Conservation (phyloP, 2,888 invertebrate species). For the Gasteruption jaculator region DNA sequence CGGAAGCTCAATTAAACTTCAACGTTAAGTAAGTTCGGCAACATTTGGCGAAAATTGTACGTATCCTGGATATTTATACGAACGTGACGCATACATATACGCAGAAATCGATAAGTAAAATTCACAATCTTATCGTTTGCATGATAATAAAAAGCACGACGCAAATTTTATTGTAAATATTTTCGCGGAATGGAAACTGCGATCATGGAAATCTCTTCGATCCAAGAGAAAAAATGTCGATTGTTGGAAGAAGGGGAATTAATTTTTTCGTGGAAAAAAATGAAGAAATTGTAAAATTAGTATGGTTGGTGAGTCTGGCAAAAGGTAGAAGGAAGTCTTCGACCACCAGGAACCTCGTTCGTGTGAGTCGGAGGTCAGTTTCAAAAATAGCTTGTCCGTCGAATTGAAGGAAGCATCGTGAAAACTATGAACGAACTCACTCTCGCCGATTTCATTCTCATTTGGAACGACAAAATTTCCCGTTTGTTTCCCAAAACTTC, state of each 20-base stretch:
- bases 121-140: too few species aligned
- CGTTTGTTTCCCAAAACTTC: too few species aligned
- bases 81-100: too few species aligned
- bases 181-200: slow-evolving; percentile 1
- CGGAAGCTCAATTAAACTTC: too few species aligned
- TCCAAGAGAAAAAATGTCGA: background rate
- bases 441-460: too few species aligned
- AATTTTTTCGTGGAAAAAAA: too few species aligned
- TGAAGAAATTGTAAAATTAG: background rate
- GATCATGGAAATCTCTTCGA: background rate
- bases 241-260: background rate
- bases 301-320: slow-evolving; percentile 4
- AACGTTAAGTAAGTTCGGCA: too few species aligned
- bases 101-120: too few species aligned
- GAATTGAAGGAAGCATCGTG: slow-evolving; percentile 19
- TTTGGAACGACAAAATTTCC: too few species aligned
- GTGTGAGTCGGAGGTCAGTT: slow-evolving; percentile 21
- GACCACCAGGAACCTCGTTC: slow-evolving; percentile 3
- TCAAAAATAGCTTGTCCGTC: slow-evolving; percentile 24
- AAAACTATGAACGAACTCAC: slow-evolving; percentile 3
- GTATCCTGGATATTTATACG: too few species aligned
- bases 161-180: slow-evolving; percentile 1
- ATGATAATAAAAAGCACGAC: too few species aligned
- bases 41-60: too few species aligned
- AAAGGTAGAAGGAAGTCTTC: background rate